Base-by-base conservation (phyloP, 1,140 invertebrate species). In the Goniozus legneri region DNA sequence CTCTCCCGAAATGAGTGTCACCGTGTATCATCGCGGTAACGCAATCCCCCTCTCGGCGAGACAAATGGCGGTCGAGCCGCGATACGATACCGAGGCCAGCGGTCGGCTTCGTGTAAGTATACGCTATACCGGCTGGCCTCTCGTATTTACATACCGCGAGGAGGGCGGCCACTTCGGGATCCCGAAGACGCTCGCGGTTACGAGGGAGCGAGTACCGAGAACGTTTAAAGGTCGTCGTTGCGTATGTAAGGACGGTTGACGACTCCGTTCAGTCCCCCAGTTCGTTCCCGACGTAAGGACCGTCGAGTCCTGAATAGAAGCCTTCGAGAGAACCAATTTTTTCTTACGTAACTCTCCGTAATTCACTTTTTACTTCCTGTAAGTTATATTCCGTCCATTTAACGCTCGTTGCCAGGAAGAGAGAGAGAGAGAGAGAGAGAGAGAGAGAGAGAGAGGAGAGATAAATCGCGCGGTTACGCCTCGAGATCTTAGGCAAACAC, bases 401-500 rank as follows among this genome's bases (percentile, higher is more conserved):
- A n/a, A n/a, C n/a, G n/a, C n/a, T n/a, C n/a, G n/a, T n/a, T n/a
- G n/a, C n/a, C n/a, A n/a, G n/a, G n/a, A n/a, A n/a, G n/a, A n/a
- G n/a, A n/a, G n/a, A n/a, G 34, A 15, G 41, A 43, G 33, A 43
- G 21, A 39, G 32, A 37, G 4, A 40, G 27, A 31, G 52, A 43
- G 56, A 49, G 48, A 47, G 44, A 34, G 47, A n/a, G n/a, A n/a
- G n/a, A n/a, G 24, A 45, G 47, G 55, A 35, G 46, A 58, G 53
- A 57, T 51, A 54, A 54, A 58, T 59, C 41, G 31, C 55, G 55
- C 33, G 46, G 42, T 46, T 44, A 41, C 52, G 48, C 58, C 55
- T 61, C 50, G 52, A 61, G 60, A 62, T 58, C 61, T 61, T 62
- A 61, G 56, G 58, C 48, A 62, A 62, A 62, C 55, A 62, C 41